phyloP scores from a whole-genome alignment of 2,113 vertebrate genomes.

The Terrapene triunguis region DNA sequence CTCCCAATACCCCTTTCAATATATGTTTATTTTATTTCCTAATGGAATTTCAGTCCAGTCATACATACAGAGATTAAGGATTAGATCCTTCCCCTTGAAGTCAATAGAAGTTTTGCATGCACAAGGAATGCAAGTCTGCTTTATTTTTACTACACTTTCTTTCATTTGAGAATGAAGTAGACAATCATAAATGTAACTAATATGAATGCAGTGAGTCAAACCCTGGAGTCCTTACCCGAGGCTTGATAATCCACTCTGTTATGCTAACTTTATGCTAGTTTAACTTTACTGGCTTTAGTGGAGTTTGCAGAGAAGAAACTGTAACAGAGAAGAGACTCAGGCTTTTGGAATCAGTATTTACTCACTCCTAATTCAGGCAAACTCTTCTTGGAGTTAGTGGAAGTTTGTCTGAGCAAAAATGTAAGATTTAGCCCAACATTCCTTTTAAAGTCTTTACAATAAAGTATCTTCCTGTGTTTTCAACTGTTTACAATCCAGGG shows the following conservation, averaged over 20 bases:
- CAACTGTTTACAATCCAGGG: background rate
- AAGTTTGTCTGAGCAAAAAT: background rate
- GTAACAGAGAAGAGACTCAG: constrained; percentile 29
- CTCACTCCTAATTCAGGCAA: background rate
- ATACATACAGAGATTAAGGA: constrained; percentile 9
- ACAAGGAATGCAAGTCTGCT: constrained; percentile 49
- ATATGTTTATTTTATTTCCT: constrained; percentile 62
- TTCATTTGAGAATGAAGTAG: constrained; percentile 59
- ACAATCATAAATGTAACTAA: constrained; percentile 35
- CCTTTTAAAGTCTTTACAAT: background rate
- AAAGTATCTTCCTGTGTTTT: background rate
- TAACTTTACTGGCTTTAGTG: background rate
- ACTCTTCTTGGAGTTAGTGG: background rate
- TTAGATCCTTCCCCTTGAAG: constrained; percentile 49
- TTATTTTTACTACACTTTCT: constrained; percentile 60
- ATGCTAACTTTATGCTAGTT: background rate
- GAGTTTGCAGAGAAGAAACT: constrained; percentile 33
- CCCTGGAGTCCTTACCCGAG: constrained; percentile 17
- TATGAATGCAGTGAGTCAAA: constrained; percentile 34
- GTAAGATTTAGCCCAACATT: background rate
- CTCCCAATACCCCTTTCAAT: constrained; percentile 13
- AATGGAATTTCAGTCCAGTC: constrained; percentile 57
- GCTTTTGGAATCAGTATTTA: background rate
- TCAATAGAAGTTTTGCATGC: constrained; percentile 27
- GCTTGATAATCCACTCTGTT: constrained; percentile 25